Percentiles rank a stretch among this genome's conserved stretches.
phyloP scores from a whole-genome alignment of 2,888 invertebrate species.

The Xestoiulus laeticollis region DNA sequence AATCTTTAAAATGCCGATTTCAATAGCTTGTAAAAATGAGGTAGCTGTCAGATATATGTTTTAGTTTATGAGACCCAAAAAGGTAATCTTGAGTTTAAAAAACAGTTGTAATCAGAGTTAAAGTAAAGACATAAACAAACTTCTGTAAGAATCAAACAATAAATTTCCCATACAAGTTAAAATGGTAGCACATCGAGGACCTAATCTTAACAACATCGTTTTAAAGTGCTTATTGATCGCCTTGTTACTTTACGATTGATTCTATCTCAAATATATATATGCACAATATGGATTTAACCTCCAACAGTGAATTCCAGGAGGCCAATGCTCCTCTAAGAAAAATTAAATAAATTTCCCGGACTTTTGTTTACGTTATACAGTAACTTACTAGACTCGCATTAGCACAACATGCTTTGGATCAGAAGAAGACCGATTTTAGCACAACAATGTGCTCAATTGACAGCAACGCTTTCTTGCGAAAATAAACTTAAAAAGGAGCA shows the following conservation, averaged over 20 bases:
- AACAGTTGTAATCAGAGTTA: too few relatives aligned
- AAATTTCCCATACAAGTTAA: background rate
- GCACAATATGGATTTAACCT: constrained; percentile 34
- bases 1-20: too few relatives aligned
- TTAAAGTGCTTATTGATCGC: background rate
- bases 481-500: background rate
- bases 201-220: background rate
- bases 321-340: constrained; percentile 22
- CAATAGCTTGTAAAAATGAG: too few relatives aligned
- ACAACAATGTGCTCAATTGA: constrained; percentile 25
- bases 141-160: background rate
- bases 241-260: constrained; percentile 7
- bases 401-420: constrained; percentile 13
- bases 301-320: constrained; percentile 46
- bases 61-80: too few relatives aligned
- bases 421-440: background rate
- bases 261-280: background rate
- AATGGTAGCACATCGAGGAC: too few relatives aligned
- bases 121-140: too few relatives aligned
- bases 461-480: constrained; percentile 28
- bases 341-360: constrained; percentile 46
- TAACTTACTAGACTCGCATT: background rate
- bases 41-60: too few relatives aligned
- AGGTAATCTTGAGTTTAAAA: too few relatives aligned
- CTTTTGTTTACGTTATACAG: constrained; percentile 21